Evolutionary conservation across 1,140 invertebrate genomes (phyloP), one percentile per base, ranked within the genome.

Genomic region (Hyphantria cunea): DNA sequence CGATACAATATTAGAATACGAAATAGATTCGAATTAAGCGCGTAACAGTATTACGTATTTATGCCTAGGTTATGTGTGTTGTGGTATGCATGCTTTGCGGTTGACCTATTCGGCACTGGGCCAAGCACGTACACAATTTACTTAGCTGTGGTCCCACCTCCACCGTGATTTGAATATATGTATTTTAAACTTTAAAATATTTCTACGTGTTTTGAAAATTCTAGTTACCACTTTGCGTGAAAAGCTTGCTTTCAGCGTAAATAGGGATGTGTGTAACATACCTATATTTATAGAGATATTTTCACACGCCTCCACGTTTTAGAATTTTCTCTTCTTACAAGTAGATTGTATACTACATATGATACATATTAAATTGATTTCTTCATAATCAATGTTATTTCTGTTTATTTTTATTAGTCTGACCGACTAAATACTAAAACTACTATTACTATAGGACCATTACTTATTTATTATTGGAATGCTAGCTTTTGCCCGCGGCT

Each of bases 81-180:
- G 50, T 47, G 58, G 66, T 66, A 68, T 73, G 67, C 66, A 80
- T 76, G 68, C 70, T 74, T 68, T 67, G 74, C 64, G 72, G 70
- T 64, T 66, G 77, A 74, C 70, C 76, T 64, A 79, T 82, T 87
- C 81, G 86, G 84, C 84, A 80, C 45, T 48, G 76, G 60, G 85
- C 84, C 84, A 87, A 85, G 75, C 85, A 87, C 84, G 86, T 89
- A 81, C 79, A 84, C 78, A 85, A 87, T 87, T 86, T 87, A 87
- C 84, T 86, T 82, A 87, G 76, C 68, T 64, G 65, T 64, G 76
- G 74, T 72, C 66, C 70, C 63, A 67, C 66, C 70, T 72, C 66
- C 66, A 59, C 72, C 80, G 80, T 83, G 84, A 86, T 83, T 74
- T 72, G 83, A 86, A 86, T 86, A 76, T 64, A 76, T 71, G n/a